A percentile compares a stretch with the other conserved stretches of the same genome.
These are phyloP conservation scores for Diarsia mendica DNA, from an alignment of 2,888 invertebrate genomes.

Conservation along the genomic window DNA sequence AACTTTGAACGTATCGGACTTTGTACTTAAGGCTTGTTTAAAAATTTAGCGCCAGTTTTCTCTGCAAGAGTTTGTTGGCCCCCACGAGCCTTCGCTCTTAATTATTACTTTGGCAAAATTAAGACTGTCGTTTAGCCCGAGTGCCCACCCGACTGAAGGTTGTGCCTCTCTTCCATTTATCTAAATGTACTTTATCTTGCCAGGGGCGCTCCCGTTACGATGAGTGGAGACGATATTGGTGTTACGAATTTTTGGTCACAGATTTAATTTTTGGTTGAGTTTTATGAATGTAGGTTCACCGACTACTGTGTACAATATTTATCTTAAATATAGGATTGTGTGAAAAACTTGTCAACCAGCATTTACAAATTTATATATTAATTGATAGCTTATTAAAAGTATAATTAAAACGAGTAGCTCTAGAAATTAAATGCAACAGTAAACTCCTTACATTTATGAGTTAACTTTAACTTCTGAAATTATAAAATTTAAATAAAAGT, in stretches of 20 bases:
- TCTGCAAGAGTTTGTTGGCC: conserved; percentile 80
- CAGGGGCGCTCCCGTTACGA: conserved; percentile 74
- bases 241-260: conserved; percentile 45
- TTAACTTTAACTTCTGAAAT: no score
- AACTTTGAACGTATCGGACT: conserved; percentile 88
- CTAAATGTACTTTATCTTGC: conserved; percentile 89
- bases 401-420: no score
- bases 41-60: conserved; percentile 86
- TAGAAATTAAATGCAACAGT: no score
- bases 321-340: no score
- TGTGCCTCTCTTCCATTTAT: conserved; percentile 87
- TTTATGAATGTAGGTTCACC: background rate
- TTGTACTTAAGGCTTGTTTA: conserved; percentile 88
- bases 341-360: no score
- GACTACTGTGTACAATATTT: no score
- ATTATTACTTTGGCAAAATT: conserved; percentile 91
- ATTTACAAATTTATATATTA: no score
- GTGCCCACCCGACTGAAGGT: conserved; percentile 85
- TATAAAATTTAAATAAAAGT: no score
- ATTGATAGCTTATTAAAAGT: no score
- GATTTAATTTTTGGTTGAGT: background rate
- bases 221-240: conserved; percentile 75
- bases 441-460: no score
- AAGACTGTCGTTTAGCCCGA: conserved; percentile 89
- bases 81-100: conserved; percentile 89